Percentiles rank a stretch among this genome's conserved stretches.
Evolutionary conservation across 2,797 vertebrate species (phyloP).

Genomic region (Chrosomus eos): DNA sequence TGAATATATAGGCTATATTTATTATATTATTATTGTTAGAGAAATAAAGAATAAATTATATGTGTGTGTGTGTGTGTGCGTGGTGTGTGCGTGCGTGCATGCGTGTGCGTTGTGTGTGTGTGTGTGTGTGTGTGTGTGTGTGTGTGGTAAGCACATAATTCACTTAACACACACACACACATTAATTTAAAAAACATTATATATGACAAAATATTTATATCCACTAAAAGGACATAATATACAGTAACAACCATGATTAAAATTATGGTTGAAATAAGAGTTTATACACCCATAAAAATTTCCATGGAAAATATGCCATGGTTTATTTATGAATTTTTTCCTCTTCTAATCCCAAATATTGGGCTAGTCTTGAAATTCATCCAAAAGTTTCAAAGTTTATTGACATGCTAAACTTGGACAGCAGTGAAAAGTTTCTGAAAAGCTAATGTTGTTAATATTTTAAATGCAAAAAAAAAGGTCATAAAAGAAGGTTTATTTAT

Average conservation of each 20-base stretch:
- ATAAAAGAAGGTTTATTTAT: neutral
- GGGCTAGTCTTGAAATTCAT: neutral
- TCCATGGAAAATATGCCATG: slow-evolving; percentile 26
- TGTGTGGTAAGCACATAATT: too few species aligned
- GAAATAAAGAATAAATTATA: too few species aligned
- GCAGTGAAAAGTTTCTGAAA: neutral
- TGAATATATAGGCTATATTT: too few species aligned
- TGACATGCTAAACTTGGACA: slow-evolving; percentile 9
- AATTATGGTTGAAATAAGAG: neutral
- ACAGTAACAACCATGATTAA: neutral
- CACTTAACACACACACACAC: too few species aligned
- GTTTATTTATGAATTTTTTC: slow-evolving; percentile 23
- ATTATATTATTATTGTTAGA: too few species aligned
- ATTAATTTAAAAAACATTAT: too few species aligned
- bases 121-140: too few species aligned
- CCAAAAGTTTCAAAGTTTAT: slow-evolving; percentile 30
- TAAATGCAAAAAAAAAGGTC: neutral
- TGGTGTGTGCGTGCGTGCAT: too few species aligned
- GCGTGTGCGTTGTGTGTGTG: too few species aligned
- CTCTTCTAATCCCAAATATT: slow-evolving; percentile 21
- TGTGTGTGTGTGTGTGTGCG: too few species aligned
- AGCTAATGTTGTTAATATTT: neutral
- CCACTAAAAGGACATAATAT: neutral
- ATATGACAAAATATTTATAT: neutral
- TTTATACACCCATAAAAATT: neutral